phyloP scores from a whole-genome alignment of 2,888 invertebrate species.

The Elmis aenea region DNA sequence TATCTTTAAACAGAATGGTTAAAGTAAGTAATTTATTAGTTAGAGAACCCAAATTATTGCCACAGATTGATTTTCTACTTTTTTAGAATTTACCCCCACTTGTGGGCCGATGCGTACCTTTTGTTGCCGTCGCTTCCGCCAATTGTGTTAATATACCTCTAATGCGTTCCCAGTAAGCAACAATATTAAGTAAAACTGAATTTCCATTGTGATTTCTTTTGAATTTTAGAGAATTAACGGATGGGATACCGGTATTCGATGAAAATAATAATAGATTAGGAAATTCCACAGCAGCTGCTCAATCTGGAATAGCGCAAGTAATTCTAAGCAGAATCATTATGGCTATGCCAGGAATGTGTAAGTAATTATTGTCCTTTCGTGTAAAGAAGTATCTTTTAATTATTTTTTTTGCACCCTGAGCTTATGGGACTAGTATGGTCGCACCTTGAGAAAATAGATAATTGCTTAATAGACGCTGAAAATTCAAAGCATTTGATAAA shows the following conservation, averaged over 20 bases:
- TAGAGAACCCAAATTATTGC: neutral
- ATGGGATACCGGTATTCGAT: constrained; percentile 78
- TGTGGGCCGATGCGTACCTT: constrained; percentile 86
- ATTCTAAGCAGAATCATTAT: constrained; percentile 84
- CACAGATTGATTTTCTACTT: constrained; percentile 53
- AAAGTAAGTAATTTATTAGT: constrained; percentile 58
- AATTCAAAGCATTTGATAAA: no score
- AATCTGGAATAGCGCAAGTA: constrained; percentile 80
- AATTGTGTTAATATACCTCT: constrained; percentile 98
- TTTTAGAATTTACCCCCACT: constrained; percentile 68
- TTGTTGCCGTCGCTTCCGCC: constrained; percentile 92
- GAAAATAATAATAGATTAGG: constrained; percentile 68
- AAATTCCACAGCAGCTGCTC: constrained; percentile 65
- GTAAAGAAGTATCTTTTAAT: no score
- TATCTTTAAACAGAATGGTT: constrained; percentile 78
- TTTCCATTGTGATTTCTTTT: constrained; percentile 54
- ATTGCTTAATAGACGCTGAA: no score
- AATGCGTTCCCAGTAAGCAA: constrained; percentile 82
- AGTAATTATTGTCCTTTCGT: no score
- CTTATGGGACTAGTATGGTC: no score
- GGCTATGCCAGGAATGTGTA: constrained; percentile 95
- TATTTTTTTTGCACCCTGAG: no score
- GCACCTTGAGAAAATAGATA: no score
- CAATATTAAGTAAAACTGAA: neutral
- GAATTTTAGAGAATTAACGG: constrained; percentile 37